Evolutionary conservation across 1,140 invertebrate genomes (phyloP).

Genomic region (Homalodisca vitripennis): DNA sequence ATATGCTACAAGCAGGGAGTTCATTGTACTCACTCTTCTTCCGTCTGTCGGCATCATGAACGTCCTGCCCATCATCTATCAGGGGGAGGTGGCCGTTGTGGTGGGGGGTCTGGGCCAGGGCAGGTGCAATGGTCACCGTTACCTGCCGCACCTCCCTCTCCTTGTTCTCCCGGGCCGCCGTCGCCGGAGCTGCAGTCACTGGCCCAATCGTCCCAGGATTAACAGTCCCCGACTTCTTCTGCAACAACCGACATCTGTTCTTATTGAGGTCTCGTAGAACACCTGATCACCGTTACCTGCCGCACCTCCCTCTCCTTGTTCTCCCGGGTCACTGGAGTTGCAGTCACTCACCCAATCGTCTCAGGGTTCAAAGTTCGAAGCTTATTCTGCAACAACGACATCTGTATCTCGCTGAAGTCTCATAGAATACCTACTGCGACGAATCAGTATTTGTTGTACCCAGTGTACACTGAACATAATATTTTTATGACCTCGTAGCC

Average conservation of each 20-base stretch:
- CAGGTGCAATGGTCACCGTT: no score
- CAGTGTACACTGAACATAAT: no score
- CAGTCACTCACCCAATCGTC: background rate
- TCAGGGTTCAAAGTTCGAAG: background rate
- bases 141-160: slow-evolving; percentile 1
- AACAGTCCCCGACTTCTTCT: background rate
- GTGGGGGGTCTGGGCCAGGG: slow-evolving; percentile 29
- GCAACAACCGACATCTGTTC: no score
- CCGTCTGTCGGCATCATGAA: slow-evolving; percentile 47
- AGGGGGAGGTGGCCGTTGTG: slow-evolving; percentile 38
- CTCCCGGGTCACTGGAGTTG: background rate
- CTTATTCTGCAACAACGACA: background rate
- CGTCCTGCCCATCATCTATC: slow-evolving; percentile 38
- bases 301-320: background rate
- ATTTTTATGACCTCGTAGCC: no score
- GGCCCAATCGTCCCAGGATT: background rate
- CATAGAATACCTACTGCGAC: no score
- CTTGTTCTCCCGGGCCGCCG: no score
- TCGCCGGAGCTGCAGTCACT: background rate
- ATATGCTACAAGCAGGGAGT: no score
- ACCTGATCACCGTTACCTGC: slow-evolving; percentile 1
- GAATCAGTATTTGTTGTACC: no score
- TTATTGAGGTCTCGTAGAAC: no score
- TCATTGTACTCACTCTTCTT: slow-evolving; percentile 54
- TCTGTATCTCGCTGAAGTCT: no score